phyloP scores from a whole-genome alignment of 2,888 invertebrate species.

The Cistogaster globosa region DNA sequence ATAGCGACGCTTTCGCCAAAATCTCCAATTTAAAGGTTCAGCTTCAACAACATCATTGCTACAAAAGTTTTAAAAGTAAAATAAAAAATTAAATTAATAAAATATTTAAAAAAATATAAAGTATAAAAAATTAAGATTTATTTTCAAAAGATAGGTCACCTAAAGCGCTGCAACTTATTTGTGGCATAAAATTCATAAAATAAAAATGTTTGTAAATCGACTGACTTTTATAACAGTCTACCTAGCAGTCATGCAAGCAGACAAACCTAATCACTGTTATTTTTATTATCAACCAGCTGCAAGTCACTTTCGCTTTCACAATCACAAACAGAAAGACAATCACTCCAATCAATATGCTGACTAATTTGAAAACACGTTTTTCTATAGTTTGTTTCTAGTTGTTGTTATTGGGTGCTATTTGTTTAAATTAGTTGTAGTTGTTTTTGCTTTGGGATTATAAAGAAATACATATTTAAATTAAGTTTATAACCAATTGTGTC shows the following conservation, averaged over 20 bases:
- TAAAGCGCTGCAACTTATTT: not conserved
- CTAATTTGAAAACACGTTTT: conserved; percentile 47
- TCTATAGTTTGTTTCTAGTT: conserved; percentile 14
- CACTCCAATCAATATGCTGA: not conserved
- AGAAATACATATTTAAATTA: conserved; percentile 38
- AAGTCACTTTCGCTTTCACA: conserved; percentile 68
- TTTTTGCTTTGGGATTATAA: not conserved
- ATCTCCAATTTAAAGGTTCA: conserved; percentile 85
- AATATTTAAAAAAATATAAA: conserved; percentile 27
- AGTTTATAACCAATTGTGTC: conserved; percentile 29
- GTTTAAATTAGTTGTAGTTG: conserved; percentile 5
- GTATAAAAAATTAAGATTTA: not conserved
- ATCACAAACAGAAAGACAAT: not conserved
- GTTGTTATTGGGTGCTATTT: not conserved
- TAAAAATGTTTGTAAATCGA: conserved; percentile 1
- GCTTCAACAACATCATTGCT: conserved; percentile 79
- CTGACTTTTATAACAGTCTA: conserved; percentile 13
- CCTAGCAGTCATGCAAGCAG: not conserved
- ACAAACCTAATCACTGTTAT: not conserved
- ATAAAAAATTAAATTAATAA: conserved; percentile 9
- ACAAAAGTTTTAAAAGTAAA: not conserved
- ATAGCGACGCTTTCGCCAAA: conserved; percentile 90
- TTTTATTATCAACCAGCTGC: conserved; percentile 23
- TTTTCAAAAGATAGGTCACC: conserved; percentile 8
- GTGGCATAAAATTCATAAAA: not conserved